A percentile compares a stretch with the other conserved stretches of the same genome.
These are phyloP conservation scores for Sus scrofa DNA, from an alignment of 2,113 vertebrate genomes.

Conservation along the genomic window DNA sequence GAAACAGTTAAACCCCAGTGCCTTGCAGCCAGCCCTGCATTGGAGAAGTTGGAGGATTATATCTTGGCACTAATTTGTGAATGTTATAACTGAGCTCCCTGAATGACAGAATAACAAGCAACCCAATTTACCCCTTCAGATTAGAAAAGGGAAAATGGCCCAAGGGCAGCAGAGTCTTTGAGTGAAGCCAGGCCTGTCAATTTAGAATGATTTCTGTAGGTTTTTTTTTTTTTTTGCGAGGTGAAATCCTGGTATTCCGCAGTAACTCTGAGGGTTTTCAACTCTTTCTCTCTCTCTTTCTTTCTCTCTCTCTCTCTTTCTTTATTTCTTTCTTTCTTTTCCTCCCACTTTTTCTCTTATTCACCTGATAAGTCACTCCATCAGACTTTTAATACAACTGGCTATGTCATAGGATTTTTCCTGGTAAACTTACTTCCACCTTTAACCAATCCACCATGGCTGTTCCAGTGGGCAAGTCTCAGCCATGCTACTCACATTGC, in stretches of 20 bases:
- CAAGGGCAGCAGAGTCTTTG: not conserved
- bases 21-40: not conserved
- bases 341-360: not conserved
- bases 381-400: not conserved
- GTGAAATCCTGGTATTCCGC: not conserved
- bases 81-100: not conserved
- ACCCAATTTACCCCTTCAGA: not conserved
- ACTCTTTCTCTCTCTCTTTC: not conserved
- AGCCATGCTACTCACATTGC: not conserved
- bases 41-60: not conserved
- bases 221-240: not conserved
- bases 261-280: not conserved
- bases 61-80: not conserved
- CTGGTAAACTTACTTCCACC: not conserved
- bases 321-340: not conserved
- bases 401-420: not conserved
- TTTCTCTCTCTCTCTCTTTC: not conserved
- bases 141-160: not conserved
- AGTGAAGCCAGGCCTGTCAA: not conserved
- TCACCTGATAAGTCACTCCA: not conserved
- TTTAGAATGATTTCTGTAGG: not conserved
- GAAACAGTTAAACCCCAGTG: not conserved
- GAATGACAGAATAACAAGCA: not conserved
- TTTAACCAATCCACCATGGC: not conserved
- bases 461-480: accelerated